These are phyloP conservation scores for Apis cerana DNA, from an alignment of 1,140 invertebrate species.

Conservation along the genomic window DNA sequence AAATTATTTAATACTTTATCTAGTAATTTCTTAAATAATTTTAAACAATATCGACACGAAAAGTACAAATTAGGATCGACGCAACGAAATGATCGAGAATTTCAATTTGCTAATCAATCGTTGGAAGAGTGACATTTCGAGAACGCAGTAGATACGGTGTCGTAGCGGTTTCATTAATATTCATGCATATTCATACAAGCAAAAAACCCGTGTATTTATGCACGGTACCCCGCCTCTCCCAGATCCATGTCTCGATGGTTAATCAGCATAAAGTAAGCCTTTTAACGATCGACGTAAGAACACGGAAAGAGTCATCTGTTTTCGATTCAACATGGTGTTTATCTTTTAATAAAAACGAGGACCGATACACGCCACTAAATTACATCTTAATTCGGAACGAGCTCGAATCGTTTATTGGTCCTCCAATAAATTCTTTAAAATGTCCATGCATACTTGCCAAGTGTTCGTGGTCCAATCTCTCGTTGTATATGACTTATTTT, in stretches of 20 bases:
- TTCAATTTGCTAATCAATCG: conserved; percentile 31
- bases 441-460: conserved; percentile 41
- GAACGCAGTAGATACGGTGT: conserved; percentile 23
- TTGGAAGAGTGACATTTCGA: conserved; percentile 7
- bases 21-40: too few species aligned
- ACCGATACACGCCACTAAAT: conserved; percentile 48
- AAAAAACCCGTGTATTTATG: conserved; percentile 67
- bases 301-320: conserved; percentile 51
- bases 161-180: conserved; percentile 32
- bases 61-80: neutral
- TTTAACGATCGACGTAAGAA: conserved; percentile 76
- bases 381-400: conserved; percentile 60
- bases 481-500: too few species aligned
- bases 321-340: conserved; percentile 47
- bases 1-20: too few species aligned
- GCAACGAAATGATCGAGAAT: neutral
- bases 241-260: conserved; percentile 33
- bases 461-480: conserved; percentile 18
- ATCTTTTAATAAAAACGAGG: conserved; percentile 64
- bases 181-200: conserved; percentile 75
- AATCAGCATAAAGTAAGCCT: conserved; percentile 75
- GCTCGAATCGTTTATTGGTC: conserved; percentile 51
- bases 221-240: conserved; percentile 43
- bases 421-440: neutral
- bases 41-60: too few species aligned